These are phyloP conservation scores for Tenodera sinensis DNA, from an alignment of 2,888 invertebrate genomes.

Conservation along the genomic window DNA sequence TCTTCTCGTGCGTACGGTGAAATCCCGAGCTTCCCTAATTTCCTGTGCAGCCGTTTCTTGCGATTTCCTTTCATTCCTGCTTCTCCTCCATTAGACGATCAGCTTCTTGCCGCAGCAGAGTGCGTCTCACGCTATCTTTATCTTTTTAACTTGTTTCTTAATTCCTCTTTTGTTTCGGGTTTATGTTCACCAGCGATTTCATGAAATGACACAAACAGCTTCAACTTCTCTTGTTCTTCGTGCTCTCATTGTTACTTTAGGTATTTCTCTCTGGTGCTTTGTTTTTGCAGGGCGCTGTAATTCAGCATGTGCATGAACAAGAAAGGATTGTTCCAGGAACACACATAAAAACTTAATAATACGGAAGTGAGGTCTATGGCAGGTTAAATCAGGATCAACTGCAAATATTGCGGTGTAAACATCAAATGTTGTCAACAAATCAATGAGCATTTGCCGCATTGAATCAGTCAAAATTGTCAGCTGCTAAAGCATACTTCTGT, in stretches of 20 bases:
- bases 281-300: too few species aligned
- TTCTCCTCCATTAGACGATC: neutral
- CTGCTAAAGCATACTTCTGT: too few species aligned
- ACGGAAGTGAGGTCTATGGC: too few species aligned
- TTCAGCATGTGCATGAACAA: neutral
- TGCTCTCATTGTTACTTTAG: neutral
- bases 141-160: neutral
- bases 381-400: too few species aligned
- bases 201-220: neutral
- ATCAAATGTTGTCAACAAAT: too few species aligned
- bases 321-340: too few species aligned
- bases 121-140: neutral
- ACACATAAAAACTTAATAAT: too few species aligned
- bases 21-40: neutral
- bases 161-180: neutral
- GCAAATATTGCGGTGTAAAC: too few species aligned
- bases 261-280: neutral
- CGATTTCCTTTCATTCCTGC: neutral
- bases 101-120: neutral
- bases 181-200: neutral
- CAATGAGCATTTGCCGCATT: too few species aligned
- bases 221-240: neutral
- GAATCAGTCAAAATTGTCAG: too few species aligned
- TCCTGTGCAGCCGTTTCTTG: neutral
- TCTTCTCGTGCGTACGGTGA: neutral